Base-by-base conservation (phyloP, 2,888 invertebrate genomes). In the Idaea dimidiata region DNA sequence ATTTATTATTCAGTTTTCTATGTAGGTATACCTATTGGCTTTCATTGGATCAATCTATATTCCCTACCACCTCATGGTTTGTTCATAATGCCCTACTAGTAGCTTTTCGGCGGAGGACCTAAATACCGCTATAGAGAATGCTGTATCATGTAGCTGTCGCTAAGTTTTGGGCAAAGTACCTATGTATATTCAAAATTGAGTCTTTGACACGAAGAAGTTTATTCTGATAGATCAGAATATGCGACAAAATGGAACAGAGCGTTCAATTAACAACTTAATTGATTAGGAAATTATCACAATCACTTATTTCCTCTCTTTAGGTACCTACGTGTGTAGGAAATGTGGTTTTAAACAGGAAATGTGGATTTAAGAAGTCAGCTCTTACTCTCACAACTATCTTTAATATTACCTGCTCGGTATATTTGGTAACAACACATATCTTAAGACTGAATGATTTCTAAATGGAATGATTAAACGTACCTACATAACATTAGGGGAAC, bases 401-500 rank as follows among this genome's bases (percentile, higher is more conserved):
- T n/a, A n/a, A 24, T 24, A 1, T 24, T 3, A 24, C 5, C 24
- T 24, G 5, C 1, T 43, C 0, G 14, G 43, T 43, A 33, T 6
- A 1, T 10, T 10, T 33, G 14, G 10, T 14, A 10, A 10, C 3
- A 10, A 10, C 10, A 8, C 14, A 43, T 43, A 14, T 10, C 6
- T 10, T 43, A 14, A 10, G 10, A 43, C 43, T 14, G 10, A 43
- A 14, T 14, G 14, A 43, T 43, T 1, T 14, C 43, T 43, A 43
- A 43, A 7, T 43, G 43, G 10, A 43, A 7, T 43, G 43, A 43
- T 10, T 43, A 14, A 43, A 43, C 3, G 10, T 5, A 24, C 24
- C 24, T 24, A 24, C 5, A 10, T 43, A 43, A 14, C 3, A 14
- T 43, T 43, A 14, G 14, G 64, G 65, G 71, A 74, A 74, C 70